phyloP scores from a whole-genome alignment of 2,113 vertebrate genomes.

The Chionis minor region DNA sequence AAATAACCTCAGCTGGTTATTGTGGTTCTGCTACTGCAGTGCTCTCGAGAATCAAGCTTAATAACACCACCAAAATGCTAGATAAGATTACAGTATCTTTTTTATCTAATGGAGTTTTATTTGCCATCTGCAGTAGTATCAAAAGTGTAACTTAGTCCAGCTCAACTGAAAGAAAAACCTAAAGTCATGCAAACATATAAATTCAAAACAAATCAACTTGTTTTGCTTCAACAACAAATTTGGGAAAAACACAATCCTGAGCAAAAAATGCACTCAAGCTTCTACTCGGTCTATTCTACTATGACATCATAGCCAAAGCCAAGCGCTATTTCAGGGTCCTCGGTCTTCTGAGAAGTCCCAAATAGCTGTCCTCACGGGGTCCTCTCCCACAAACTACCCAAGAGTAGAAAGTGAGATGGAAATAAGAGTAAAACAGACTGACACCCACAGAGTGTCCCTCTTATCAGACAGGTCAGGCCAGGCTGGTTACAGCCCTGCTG shows the following conservation, averaged over 20 bases:
- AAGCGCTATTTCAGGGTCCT: not conserved
- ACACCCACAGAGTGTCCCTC: not conserved
- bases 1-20: not conserved
- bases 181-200: not conserved
- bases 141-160: not conserved
- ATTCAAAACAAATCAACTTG: not conserved
- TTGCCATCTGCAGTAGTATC: not conserved
- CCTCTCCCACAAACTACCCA: not conserved
- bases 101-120: not conserved
- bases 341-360: not conserved
- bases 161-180: not conserved
- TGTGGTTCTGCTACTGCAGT: not conserved
- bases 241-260: not conserved
- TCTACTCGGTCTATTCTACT: not conserved
- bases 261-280: not conserved
- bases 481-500: not conserved
- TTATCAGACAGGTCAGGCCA: accelerated
- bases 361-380: not conserved
- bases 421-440: not conserved
- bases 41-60: not conserved
- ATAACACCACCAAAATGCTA: not conserved
- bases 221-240: not conserved
- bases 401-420: not conserved
- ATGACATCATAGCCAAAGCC: not conserved
- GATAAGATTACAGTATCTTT: not conserved